phyloP scores from a whole-genome alignment of 1,140 invertebrate genomes.

The Bombus fervidus region DNA sequence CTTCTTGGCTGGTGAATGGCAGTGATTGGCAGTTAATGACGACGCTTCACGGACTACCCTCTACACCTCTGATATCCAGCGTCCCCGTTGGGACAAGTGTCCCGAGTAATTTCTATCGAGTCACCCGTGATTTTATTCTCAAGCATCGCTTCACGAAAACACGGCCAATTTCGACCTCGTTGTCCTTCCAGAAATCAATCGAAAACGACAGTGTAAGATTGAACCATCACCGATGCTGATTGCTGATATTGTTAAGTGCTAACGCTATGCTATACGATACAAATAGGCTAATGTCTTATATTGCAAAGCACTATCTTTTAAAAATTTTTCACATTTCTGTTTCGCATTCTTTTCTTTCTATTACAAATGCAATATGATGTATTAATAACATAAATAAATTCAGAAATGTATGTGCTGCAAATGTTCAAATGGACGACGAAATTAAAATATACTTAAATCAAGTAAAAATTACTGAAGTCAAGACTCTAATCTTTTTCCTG shows the following conservation, averaged over 20 bases:
- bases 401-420: no score
- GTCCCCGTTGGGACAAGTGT: slow-evolving; percentile 51
- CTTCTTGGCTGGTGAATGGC: slow-evolving; percentile 69
- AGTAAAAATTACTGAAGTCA: no score
- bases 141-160: slow-evolving; percentile 53
- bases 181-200: slow-evolving; percentile 19
- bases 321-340: no score
- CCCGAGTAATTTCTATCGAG: slow-evolving; percentile 65
- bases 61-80: slow-evolving; percentile 63
- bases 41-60: slow-evolving; percentile 64
- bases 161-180: slow-evolving; percentile 29
- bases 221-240: slow-evolving; percentile 1
- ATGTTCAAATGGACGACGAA: no score
- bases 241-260: background rate
- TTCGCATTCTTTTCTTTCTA: no score
- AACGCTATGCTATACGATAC: no score
- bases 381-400: no score
- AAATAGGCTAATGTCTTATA: background rate
- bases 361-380: no score
- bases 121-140: slow-evolving; percentile 63
- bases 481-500: no score
- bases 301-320: no score
- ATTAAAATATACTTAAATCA: no score
- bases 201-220: background rate
- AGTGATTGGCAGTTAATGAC: slow-evolving; percentile 77